Percentiles rank a stretch among this genome's conserved stretches.
phyloP scores from a whole-genome alignment of 2,888 invertebrate species.

The Nemotelus nigrinus region DNA sequence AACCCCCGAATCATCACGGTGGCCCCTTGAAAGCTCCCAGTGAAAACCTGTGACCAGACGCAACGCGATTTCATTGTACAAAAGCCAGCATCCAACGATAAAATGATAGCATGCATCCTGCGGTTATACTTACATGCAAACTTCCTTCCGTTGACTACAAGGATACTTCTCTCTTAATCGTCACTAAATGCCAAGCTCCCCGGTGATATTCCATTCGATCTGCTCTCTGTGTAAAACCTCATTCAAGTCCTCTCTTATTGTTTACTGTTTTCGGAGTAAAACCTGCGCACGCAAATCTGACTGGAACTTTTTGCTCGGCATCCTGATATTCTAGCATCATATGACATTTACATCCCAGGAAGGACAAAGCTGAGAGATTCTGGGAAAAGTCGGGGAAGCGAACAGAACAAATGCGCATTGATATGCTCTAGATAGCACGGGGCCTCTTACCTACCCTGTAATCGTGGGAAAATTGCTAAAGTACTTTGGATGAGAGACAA shows the following conservation, averaged over 20 bases:
- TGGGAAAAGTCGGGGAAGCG: neutral
- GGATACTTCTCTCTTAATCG: slow-evolving; percentile 36
- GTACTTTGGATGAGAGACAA: slow-evolving; percentile 39
- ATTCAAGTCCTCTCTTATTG: neutral
- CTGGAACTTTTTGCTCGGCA: neutral
- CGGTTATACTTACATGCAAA: slow-evolving; percentile 43
- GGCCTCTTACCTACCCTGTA: slow-evolving; percentile 20
- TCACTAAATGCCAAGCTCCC: slow-evolving; percentile 20
- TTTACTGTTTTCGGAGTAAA: slow-evolving; percentile 28
- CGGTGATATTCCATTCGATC: neutral
- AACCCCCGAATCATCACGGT: slow-evolving; percentile 15
- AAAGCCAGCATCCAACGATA: slow-evolving; percentile 24
- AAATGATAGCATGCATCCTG: slow-evolving; percentile 43
- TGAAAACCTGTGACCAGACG: neutral
- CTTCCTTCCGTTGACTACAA: slow-evolving; percentile 35
- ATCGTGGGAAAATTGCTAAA: slow-evolving; percentile 38
- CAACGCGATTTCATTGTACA: slow-evolving; percentile 1
- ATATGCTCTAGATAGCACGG: slow-evolving; percentile 9
- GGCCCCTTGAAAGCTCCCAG: slow-evolving; percentile 36
- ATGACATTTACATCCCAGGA: neutral
- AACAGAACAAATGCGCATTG: slow-evolving; percentile 6
- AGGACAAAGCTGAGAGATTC: slow-evolving; percentile 7
- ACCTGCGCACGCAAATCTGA: slow-evolving; percentile 15
- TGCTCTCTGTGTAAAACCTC: neutral
- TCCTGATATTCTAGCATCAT: neutral